Evolutionary conservation across 2,797 vertebrate species (phyloP).

Genomic region (Mus spretus): DNA sequence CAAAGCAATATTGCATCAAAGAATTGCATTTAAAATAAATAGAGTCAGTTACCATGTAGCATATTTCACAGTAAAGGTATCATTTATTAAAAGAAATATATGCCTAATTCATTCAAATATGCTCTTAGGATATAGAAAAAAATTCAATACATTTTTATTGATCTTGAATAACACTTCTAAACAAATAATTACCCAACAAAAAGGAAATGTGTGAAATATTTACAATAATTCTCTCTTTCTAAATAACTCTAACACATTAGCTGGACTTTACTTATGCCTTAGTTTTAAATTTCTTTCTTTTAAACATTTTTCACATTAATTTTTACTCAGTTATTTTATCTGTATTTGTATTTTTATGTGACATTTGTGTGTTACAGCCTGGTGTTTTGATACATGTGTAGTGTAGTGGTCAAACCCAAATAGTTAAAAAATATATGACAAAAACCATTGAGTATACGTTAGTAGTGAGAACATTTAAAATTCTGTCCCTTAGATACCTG

Average conservation of each 20-base stretch:
- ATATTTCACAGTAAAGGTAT: constrained; percentile 80
- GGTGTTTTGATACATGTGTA: background rate
- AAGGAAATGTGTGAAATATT: background rate
- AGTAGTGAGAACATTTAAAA: background rate
- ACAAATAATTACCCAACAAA: background rate
- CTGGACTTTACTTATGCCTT: background rate
- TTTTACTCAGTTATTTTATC: background rate
- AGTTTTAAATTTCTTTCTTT: background rate
- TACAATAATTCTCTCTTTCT: constrained; percentile 25
- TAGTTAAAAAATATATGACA: no score
- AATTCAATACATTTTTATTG: background rate
- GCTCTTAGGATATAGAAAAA: constrained; percentile 28
- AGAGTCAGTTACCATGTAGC: constrained; percentile 75
- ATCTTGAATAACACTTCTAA: constrained; percentile 56
- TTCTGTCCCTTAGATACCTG: background rate
- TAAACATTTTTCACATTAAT: background rate
- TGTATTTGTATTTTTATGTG: background rate
- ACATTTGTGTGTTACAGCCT: background rate
- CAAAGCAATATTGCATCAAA: constrained; percentile 84
- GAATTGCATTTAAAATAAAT: constrained; percentile 85
- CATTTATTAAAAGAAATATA: constrained; percentile 83
- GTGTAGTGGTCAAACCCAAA: background rate
- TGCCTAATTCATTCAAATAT: constrained; percentile 6
- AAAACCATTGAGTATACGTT: background rate
- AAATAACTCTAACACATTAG: background rate